Evolutionary conservation across 2,797 vertebrate genomes (phyloP), one percentile per base, ranked within the genome.

Genomic region (Argentina silus): DNA sequence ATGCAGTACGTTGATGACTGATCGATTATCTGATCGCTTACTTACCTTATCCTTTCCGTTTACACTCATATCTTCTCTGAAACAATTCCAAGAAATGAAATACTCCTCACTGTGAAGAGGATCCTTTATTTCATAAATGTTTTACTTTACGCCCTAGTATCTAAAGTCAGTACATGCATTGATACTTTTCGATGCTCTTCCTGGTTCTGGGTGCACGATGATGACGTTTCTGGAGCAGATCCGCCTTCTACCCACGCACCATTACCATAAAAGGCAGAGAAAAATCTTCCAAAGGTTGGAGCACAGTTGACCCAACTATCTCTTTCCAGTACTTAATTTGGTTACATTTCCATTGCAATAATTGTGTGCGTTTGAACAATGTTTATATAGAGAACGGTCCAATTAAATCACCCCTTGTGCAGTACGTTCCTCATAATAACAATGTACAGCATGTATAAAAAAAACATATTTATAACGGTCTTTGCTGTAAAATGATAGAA

Each of bases 221-320:
- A 83, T 87, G 92, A 95, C 93, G 93, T 80, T 0, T 10, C 0
- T 1, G 0, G 0, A 0, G 0, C 0, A 70, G 57, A 64, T 69
- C 27, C 89, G 71, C 92, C 92, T 80, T 3, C 42, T 4, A 19
- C 15, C 0, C 43, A 78, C 74, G 74, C 55, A 11, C 0, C n/a
- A 68, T 88, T 67, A 83, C 93, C 90, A 78, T 91, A 94, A 77
- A 91, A 92, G 93, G 93, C 84, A 83, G 60, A 70, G 73, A 59
- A 66, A 36, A 2, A 1, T 1, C 36, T 55, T 53, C 15, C 9
- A 42, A 53, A 8, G 47, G 21, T n/a, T 66, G 17, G 11, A 67
- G 36, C 27, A 12, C 48, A 10, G 6, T 51, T 27, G 42, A 36
- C 45, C 5, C 43, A 27, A 51, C 19, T 56, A 36, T 68, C 79